Conservation (phyloP, 2,113 vertebrate species). For the Tupaia chinensis region DNA sequence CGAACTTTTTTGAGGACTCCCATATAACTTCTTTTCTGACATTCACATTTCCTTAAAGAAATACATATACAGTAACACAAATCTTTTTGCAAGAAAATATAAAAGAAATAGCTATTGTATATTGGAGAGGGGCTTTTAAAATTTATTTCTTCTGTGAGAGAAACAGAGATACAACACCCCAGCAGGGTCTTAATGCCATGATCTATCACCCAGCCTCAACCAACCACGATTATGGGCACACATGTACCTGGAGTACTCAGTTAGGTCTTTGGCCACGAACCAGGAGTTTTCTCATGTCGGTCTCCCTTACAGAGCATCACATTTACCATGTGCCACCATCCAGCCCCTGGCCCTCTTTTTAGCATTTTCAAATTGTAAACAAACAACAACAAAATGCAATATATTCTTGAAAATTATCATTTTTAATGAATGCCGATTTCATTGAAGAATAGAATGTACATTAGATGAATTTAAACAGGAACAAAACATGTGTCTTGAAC, state of each 20-base stretch:
- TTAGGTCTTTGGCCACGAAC: too few relatives aligned
- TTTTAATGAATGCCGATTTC: neutral
- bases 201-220: too few relatives aligned
- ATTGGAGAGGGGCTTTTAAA: neutral
- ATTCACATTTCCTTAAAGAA: conserved; percentile 16
- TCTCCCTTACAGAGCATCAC: too few relatives aligned
- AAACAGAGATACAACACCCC: too few relatives aligned
- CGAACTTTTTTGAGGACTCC: too few relatives aligned
- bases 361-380: neutral
- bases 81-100: neutral
- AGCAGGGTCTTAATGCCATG: too few relatives aligned
- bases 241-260: too few relatives aligned
- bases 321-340: too few relatives aligned
- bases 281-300: too few relatives aligned
- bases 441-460: neutral
- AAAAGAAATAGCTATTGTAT: neutral
- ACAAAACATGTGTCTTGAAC: neutral
- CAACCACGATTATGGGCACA: too few relatives aligned
- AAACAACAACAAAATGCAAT: neutral
- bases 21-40: neutral
- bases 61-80: neutral
- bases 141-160: too few relatives aligned
- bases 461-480: neutral
- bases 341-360: neutral
- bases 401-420: neutral